Evolutionary conservation across 2,113 vertebrate species (phyloP), one percentile per base, ranked within the genome.

Genomic region (Colossoma macropomum): DNA sequence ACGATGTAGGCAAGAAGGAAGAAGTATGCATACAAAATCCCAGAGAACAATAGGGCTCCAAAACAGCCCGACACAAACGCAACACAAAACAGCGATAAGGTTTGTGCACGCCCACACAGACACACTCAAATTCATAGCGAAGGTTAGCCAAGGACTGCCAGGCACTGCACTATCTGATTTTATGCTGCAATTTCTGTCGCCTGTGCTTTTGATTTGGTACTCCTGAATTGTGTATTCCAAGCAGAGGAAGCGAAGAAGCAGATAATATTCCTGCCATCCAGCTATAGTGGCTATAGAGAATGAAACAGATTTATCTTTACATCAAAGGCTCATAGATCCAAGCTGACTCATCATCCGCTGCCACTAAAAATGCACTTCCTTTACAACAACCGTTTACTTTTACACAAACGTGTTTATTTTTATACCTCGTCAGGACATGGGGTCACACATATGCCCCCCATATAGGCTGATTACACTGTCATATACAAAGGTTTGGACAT

Each of bases 131-230:
- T 38, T 21, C 23, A 80, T n/a, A 84, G 38, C 83, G 83, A 91
- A 90, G 86, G 88, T 90, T 85, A 86, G 76, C 80, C 87, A 90
- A 89, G 89, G 90, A 88, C 88, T 80, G 83, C 6, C 54, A 81
- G 38, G 60, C 69, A 41, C 59, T 52, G 19, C 50, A 54, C 79
- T 89, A 89, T 91, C 88, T 88, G 86, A 89, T 87, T 83, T 69
- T 77, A 79, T 19, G 15, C 85, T 88, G 80, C 60, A 77, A 84
- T 86, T 89, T 88, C 84, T 84, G 79, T 79, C 62, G 86, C 87
- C 82, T 81, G 84, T 76, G 66, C 71, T 75, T 85, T 78, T 91
- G 87, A 92, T 91, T 87, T 84, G 87, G 81, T 79, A 86, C 87
- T 82, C 81, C 83, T 82, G 62, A 88, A 90, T 82, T 83, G 83